Conservation (phyloP, 1,140 invertebrate genomes). For the Solen grandis region DNA sequence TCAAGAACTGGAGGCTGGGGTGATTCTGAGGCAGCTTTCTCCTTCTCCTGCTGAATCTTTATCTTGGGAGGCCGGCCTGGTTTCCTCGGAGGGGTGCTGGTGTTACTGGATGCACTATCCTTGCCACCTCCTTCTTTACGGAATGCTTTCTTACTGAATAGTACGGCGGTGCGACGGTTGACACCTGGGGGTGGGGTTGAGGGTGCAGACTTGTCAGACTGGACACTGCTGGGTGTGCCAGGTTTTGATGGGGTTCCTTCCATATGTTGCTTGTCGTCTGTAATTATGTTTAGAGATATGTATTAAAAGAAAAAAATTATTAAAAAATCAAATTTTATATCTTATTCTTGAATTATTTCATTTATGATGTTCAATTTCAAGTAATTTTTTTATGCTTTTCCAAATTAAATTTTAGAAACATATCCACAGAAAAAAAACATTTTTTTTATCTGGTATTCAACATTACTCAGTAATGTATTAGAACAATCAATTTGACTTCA, state of each 20-base stretch:
- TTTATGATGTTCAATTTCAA: too few species aligned
- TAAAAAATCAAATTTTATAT: too few species aligned
- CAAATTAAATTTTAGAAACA: too few species aligned
- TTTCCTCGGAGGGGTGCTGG: constrained; percentile 61
- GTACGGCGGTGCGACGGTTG: constrained; percentile 90
- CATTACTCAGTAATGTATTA: too few species aligned
- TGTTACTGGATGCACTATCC: constrained; percentile 44
- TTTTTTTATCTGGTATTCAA: too few species aligned
- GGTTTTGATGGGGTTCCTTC: constrained; percentile 18
- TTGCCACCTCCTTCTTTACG: constrained; percentile 48
- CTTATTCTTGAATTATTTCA: too few species aligned
- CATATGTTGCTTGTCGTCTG: constrained; percentile 41
- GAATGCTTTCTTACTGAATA: constrained; percentile 89
- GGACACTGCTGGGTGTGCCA: constrained; percentile 34
- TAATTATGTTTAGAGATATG: too few species aligned
- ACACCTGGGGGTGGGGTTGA: constrained; percentile 82
- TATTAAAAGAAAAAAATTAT: too few species aligned
- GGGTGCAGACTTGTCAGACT: constrained; percentile 45
- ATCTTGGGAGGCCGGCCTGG: constrained; percentile 66
- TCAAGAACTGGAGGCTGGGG: constrained; percentile 66
- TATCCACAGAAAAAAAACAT: too few species aligned
- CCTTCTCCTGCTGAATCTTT: constrained; percentile 48
- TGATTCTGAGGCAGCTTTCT: constrained; percentile 55
- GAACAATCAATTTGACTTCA: too few species aligned
- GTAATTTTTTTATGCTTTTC: too few species aligned